Base-by-base conservation (phyloP, 2,888 invertebrate species). In the Cosmopolites sordidus region DNA sequence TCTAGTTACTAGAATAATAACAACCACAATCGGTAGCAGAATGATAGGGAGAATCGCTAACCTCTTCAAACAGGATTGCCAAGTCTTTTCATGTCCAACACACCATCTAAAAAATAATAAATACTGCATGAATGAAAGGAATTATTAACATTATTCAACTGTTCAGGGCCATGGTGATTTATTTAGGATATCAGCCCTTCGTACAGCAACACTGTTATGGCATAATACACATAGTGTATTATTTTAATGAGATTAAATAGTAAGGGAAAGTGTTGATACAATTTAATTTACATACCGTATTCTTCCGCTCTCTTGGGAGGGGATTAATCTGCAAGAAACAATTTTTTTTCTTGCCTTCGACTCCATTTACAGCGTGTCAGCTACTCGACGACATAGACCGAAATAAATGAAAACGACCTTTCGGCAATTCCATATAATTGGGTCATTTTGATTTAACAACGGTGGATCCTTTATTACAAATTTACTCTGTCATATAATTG, bases 221-320 rank as follows among this genome's bases (percentile, higher is more conserved):
- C 27, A 27, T 27, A 27, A 27, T 27, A 27, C 9, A 27, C 27
- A 27, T 5, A 27, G 27, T 27, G 27, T 27, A 6, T 9, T 27
- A 27, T 33, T 12, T 12, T 12, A 33, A 12, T 12, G 11, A 33
- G 33, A 5, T n/a, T 33, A 11, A 33, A 33, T 12, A 3, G 33
- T 12, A n/a, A 27, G 9, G 9, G 9, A 27, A n/a, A 33, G 11
- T 33, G 2, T 40, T 40, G 15, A 22, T 22, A 22, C 5, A 16
- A 16, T 16, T 42, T 22, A 8, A 22, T 22, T 22, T 46, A 58
- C 59, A 57, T 69, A 76, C 75, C 75, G 74, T 59, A 77, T 69
- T 68, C 76, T 73, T 54, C 77, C 77, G 27, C 75, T 70, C 57
- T 75, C 76, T 62, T 75, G 72, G 58, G 75, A 71, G 44, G 73